Conservation (phyloP, 2,888 invertebrate genomes). For the Eristalis intricaria region DNA sequence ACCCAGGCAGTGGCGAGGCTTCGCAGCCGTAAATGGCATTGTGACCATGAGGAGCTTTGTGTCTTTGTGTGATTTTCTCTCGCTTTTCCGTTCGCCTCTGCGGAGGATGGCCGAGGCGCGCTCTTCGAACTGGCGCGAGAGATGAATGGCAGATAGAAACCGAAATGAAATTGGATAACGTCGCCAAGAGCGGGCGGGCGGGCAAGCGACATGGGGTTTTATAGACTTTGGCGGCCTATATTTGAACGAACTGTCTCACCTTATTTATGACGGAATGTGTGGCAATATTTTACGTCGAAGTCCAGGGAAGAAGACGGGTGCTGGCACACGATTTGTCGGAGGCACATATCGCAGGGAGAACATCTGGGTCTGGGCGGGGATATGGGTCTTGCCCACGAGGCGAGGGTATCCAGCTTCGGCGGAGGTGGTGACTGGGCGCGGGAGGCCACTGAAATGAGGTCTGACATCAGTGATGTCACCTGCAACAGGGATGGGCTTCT, state of each 20-base stretch:
- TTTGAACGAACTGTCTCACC: slow-evolving; percentile 12
- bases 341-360: not conserved
- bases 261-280: not conserved
- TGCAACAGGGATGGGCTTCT: not conserved
- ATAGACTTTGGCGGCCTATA: slow-evolving; percentile 30
- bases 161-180: slow-evolving; percentile 8
- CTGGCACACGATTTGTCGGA: not conserved
- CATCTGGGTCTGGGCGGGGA: not conserved
- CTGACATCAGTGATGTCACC: not conserved
- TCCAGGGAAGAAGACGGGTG: not conserved
- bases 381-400: not conserved
- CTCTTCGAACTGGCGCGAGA: slow-evolving; percentile 19
- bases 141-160: slow-evolving; percentile 35
- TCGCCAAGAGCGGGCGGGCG: not conserved
- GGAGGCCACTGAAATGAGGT: not conserved
- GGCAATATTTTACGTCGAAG: not conserved
- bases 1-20: no score
- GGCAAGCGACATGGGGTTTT: not conserved
- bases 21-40: slow-evolving; percentile 78
- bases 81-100: slow-evolving; percentile 38
- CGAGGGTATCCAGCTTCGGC: not conserved
- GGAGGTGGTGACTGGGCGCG: not conserved
- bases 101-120: slow-evolving; percentile 60
- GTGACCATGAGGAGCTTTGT: slow-evolving; percentile 78
- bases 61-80: slow-evolving; percentile 28